Evolutionary conservation across 2,888 invertebrate genomes (phyloP).

Genomic region (Eupithecia insigniata): DNA sequence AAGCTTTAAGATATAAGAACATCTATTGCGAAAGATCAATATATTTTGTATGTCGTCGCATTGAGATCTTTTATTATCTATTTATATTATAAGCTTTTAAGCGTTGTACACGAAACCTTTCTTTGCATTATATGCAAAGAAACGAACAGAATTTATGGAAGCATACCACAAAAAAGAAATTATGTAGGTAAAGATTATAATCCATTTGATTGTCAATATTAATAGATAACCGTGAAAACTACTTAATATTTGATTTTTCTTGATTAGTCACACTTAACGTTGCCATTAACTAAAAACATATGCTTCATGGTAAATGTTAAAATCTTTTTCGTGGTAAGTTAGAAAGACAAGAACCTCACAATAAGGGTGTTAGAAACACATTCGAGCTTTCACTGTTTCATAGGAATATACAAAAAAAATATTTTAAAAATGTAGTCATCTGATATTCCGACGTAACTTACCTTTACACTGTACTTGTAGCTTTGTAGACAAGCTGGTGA

Average conservation of each 20-base stretch:
- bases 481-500: constrained; percentile 10
- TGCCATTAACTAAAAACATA: not conserved
- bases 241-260: not conserved
- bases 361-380: constrained; percentile 77
- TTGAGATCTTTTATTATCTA: constrained; percentile 63
- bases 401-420: constrained; percentile 25
- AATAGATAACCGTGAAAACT: not conserved
- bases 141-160: constrained; percentile 34
- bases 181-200: not conserved
- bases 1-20: constrained; percentile 77
- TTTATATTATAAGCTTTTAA: constrained; percentile 65
- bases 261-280: not conserved
- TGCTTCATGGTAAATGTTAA: not conserved
- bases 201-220: not conserved
- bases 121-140: constrained; percentile 45
- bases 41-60: constrained; percentile 80
- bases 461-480: constrained; percentile 18
- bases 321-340: constrained; percentile 27
- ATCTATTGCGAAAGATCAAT: constrained; percentile 78
- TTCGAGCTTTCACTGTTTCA: constrained; percentile 72
- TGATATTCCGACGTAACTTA: constrained; percentile 19
- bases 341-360: constrained; percentile 58
- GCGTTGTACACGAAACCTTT: constrained; percentile 44
- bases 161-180: constrained; percentile 30
- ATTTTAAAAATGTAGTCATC: constrained; percentile 25